Base-by-base conservation (phyloP, 1,140 invertebrate species). In the Nasonia giraulti region DNA sequence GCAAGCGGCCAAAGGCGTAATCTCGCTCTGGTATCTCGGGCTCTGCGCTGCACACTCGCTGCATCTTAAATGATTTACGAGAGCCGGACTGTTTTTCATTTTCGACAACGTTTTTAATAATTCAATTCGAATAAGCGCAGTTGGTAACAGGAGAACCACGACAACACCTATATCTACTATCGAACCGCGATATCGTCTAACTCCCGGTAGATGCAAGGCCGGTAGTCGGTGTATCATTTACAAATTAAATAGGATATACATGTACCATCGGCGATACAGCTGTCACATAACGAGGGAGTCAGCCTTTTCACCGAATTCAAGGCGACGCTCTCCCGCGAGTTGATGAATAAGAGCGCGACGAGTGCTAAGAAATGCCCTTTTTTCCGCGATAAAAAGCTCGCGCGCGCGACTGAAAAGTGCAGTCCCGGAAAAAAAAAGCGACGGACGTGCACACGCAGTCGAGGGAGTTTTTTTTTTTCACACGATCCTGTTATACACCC, bases 311-410 rank as follows among this genome's bases (percentile, higher is more conserved):
- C 33, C 33, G 11, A n/a, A 23, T 50, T 27, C 31, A 20, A 5
- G 6, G 11, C 74, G 40, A 44, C 11, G 20, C 27, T 27, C 50
- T 50, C 4, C 17, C 23, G 27, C 11, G 23, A 68, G 77, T 12
- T 68, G 17, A 11, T 69, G 37, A 62, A 44, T 47, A 33, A 80
- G 78, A 40, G 78, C 78, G 62, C 55, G 55, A 62, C 27, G 27
- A 78, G 27, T 33, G 78, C n/a, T 69, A 40, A 69, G 37, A 80
- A 71, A 80, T 27, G 3, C 11, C 85, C 55, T 12, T 50, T 55
- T 87, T 83, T 82, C 66, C 69, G 44, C 83, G 44, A 77, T 86
- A 82, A 85, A 80, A 55, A 68, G 55, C 33, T 5, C 11, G 3
- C 0, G 27, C 27, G 27, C 27, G 5, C 55, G 14, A 40, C 11